phyloP scores from a whole-genome alignment of 2,797 vertebrate species.

The Sebastes steindachneri region DNA sequence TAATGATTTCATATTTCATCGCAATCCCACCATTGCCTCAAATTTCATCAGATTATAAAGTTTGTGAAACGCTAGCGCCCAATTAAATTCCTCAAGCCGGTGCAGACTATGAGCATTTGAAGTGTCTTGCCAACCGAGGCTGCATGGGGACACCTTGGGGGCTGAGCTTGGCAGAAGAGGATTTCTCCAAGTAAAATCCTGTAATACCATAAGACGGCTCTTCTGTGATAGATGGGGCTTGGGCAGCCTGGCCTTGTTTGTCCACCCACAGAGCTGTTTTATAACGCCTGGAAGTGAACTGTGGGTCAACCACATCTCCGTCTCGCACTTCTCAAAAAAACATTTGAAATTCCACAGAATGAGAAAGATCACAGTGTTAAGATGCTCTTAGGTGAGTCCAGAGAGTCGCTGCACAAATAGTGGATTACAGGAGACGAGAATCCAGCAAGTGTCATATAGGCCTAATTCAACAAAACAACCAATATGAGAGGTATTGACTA shows the following conservation, averaged over 20 bases:
- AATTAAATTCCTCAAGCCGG: background rate
- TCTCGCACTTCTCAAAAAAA: conserved; percentile 36
- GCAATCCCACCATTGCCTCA: background rate
- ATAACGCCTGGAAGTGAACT: conserved; percentile 40
- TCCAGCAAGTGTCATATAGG: background rate
- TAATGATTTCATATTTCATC: conserved; percentile 3
- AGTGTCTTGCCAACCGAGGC: background rate
- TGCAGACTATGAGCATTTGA: conserved; percentile 12
- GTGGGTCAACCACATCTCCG: conserved; percentile 28
- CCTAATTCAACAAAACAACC: conserved; percentile 1
- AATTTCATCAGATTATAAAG: conserved; percentile 36
- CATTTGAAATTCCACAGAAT: conserved; percentile 7
- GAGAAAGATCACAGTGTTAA: conserved; percentile 37
- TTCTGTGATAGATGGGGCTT: conserved; percentile 18
- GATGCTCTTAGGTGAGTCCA: conserved; percentile 37
- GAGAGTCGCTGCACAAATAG: background rate
- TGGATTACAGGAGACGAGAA: background rate
- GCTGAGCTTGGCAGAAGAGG: conserved; percentile 15
- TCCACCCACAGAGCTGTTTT: conserved; percentile 60
- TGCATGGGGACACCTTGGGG: conserved; percentile 1
- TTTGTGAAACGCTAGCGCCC: background rate
- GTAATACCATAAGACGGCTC: conserved; percentile 12
- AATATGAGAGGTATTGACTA: background rate
- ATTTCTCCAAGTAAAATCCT: conserved; percentile 38
- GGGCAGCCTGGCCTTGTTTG: conserved; percentile 18